Percentiles rank a stretch among this genome's conserved stretches.
These are phyloP conservation scores for Periophthalmus modestus DNA, from an alignment of 2,113 vertebrate species.

Conservation along the genomic window DNA sequence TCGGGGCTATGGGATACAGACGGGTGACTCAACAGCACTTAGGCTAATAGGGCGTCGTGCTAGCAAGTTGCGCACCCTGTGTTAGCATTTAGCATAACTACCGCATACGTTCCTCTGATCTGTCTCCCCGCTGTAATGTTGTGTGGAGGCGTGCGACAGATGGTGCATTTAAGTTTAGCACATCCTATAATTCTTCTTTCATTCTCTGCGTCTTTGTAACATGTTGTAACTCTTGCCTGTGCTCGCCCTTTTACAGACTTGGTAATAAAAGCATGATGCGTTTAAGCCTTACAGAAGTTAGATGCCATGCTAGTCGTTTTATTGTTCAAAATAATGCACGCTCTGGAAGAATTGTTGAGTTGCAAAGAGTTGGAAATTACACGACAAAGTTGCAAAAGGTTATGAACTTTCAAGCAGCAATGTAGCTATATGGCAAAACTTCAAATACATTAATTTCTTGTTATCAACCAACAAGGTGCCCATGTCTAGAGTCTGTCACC, in stretches of 20 bases:
- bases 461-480: no score
- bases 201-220: constrained; percentile 33
- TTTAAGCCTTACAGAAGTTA: constrained; percentile 11
- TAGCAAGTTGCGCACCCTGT: constrained; percentile 44
- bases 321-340: no score
- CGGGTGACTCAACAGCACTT: constrained; percentile 34
- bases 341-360: background rate
- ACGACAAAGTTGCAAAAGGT: background rate
- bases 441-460: no score
- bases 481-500: no score
- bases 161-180: constrained; percentile 33
- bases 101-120: constrained; percentile 24
- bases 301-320: background rate
- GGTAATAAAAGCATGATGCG: constrained; percentile 11
- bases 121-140: constrained; percentile 33
- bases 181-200: constrained; percentile 35
- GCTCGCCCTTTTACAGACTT: constrained; percentile 33
- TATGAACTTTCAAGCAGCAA: no score
- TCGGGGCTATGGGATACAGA: constrained; percentile 30
- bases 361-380: background rate
- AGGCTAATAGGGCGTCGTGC: constrained; percentile 35
- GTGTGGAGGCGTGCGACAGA: constrained; percentile 40
- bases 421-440: no score
- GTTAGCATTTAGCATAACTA: constrained; percentile 39
- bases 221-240: constrained; percentile 22